Evolutionary conservation across 2,113 vertebrate species (phyloP).

Genomic region (Noctilio leporinus): DNA sequence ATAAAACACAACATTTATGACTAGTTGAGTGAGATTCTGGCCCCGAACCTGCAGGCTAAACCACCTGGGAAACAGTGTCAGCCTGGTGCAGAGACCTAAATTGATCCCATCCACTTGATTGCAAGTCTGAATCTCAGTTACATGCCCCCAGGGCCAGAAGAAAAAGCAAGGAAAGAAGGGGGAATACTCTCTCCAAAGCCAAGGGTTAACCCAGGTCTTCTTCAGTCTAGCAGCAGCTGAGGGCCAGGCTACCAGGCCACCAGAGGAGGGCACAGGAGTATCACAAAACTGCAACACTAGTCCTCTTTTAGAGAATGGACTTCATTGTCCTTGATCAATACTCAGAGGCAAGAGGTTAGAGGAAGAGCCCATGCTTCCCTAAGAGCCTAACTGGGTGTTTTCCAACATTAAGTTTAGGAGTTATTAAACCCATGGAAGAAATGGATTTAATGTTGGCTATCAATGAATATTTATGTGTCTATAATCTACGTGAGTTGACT

Average conservation of each 20-base stretch:
- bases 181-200: neutral
- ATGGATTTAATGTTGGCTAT: neutral
- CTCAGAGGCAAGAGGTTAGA: neutral
- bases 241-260: neutral
- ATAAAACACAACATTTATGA: neutral
- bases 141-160: neutral
- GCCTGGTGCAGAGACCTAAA: neutral
- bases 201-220: neutral
- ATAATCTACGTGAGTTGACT: neutral
- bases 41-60: neutral
- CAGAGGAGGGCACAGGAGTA: accelerated
- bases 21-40: neutral
- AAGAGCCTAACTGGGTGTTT: neutral
- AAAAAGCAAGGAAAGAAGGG: neutral
- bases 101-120: neutral
- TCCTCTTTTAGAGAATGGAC: neutral
- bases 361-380: neutral
- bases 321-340: neutral
- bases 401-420: neutral
- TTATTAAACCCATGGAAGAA: neutral
- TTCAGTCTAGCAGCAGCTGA: neutral
- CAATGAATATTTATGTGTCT: neutral
- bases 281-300: neutral
- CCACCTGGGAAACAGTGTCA: neutral
- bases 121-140: neutral